phyloP scores from a whole-genome alignment of 2,888 invertebrate species.

The Clitarchus hookeri region DNA sequence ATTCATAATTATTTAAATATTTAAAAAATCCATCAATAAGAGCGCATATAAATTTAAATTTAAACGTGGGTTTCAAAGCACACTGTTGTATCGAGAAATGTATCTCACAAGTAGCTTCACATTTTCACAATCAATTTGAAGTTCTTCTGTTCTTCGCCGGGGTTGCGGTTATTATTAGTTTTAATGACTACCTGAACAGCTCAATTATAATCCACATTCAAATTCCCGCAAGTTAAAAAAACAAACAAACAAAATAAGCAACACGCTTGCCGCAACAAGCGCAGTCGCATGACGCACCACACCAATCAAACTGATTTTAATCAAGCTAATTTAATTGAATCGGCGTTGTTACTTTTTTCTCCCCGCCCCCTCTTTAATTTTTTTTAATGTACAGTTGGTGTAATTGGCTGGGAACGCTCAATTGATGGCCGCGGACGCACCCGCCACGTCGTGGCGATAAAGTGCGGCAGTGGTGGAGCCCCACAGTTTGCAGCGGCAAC shows the following conservation, averaged over 20 bases:
- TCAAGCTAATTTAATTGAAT: background rate
- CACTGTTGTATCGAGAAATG: too few species aligned
- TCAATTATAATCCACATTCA: background rate
- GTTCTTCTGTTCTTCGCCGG: too few species aligned
- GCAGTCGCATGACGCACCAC: background rate
- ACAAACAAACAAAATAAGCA: background rate
- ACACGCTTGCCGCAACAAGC: background rate
- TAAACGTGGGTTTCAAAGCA: too few species aligned
- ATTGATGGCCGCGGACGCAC: background rate
- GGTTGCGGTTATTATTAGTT: background rate
- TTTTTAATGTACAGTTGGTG: background rate
- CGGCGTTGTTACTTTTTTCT: background rate
- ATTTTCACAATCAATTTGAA: too few species aligned
- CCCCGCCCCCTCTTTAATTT: background rate
- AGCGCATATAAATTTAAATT: too few species aligned
- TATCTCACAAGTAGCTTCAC: too few species aligned
- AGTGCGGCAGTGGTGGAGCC: background rate
- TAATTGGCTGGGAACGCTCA: background rate
- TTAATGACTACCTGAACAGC: background rate
- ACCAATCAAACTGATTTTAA: background rate
- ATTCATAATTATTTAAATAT: too few species aligned
- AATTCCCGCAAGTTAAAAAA: background rate
- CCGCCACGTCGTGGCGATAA: background rate
- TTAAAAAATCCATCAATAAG: too few species aligned
- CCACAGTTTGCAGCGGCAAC: background rate